phyloP scores from a whole-genome alignment of 2,888 invertebrate genomes.

The Nematopogon swammerdamellus region DNA sequence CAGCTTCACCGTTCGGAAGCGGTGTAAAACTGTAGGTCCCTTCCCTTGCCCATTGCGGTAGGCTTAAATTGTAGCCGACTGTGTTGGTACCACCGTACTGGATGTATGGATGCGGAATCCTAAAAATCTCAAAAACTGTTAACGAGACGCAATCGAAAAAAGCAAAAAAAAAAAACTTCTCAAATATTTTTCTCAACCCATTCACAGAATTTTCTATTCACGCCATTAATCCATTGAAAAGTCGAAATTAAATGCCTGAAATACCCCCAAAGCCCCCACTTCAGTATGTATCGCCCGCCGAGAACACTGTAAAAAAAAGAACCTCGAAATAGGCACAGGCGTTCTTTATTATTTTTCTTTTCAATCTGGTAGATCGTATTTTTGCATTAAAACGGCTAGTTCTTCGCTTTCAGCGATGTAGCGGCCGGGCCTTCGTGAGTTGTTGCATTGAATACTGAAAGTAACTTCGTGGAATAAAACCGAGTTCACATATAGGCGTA shows the following conservation, averaged over 20 bases:
- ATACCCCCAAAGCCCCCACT: not conserved
- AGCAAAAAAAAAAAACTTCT: not conserved
- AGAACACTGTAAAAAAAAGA: not conserved
- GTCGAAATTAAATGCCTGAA: slow-evolving; percentile 26
- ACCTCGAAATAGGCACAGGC: not conserved
- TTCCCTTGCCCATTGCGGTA: too few relatives aligned
- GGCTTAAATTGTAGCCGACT: too few relatives aligned
- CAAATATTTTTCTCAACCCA: not conserved
- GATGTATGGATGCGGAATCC: too few relatives aligned
- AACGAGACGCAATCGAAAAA: not conserved
- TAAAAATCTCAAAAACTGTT: too few relatives aligned
- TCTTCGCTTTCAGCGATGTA: not conserved
- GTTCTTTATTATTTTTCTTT: not conserved
- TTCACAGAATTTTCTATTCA: slow-evolving; percentile 8
- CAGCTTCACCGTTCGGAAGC: too few relatives aligned
- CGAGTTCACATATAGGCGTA: too few relatives aligned
- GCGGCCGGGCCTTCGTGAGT: too few relatives aligned
- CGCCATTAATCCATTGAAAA: slow-evolving; percentile 44
- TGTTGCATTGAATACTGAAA: too few relatives aligned
- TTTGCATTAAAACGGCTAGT: not conserved
- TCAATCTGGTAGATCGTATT: not conserved
- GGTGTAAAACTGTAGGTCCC: too few relatives aligned
- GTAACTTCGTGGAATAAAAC: too few relatives aligned
- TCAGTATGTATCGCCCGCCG: not conserved
- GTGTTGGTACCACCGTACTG: too few relatives aligned